A percentile compares a stretch with the other conserved stretches of the same genome.
phyloP scores from a whole-genome alignment of 2,888 invertebrate species.

The Eristalinus aeneus region DNA sequence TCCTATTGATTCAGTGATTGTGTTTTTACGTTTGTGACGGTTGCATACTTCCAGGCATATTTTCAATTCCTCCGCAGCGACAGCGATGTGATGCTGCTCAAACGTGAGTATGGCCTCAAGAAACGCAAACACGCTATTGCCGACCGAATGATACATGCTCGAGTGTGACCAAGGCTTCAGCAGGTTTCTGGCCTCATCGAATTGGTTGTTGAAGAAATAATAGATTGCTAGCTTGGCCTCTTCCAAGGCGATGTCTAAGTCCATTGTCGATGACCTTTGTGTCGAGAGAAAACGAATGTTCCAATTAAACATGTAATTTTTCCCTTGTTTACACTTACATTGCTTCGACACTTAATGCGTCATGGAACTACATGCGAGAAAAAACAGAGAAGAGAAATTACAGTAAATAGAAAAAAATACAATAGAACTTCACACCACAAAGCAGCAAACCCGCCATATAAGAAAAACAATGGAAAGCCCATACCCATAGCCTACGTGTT shows the following conservation, averaged over 20 bases:
- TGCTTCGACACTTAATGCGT: constrained; percentile 50
- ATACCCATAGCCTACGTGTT: too few species aligned
- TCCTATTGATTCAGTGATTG: constrained; percentile 90
- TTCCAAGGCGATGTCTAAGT: constrained; percentile 83
- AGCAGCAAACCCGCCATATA: neutral
- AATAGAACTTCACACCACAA: neutral
- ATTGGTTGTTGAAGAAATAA: constrained; percentile 95
- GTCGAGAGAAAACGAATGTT: neutral
- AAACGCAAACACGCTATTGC: constrained; percentile 92
- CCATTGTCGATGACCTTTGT: constrained; percentile 70
- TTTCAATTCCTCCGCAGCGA: constrained; percentile 89
- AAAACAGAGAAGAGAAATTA: neutral
- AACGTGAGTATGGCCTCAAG: constrained; percentile 96
- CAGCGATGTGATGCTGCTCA: constrained; percentile 89
- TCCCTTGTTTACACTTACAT: constrained; percentile 30
- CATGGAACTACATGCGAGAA: constrained; percentile 42
- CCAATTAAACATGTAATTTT: neutral
- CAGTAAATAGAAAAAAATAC: neutral
- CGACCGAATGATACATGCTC: constrained; percentile 96
- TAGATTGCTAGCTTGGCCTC: constrained; percentile 91
- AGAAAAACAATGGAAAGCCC: too few species aligned
- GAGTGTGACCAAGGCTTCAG: constrained; percentile 90
- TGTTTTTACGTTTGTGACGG: constrained; percentile 81
- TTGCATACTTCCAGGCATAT: constrained; percentile 90
- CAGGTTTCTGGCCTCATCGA: constrained; percentile 89